Conservation (phyloP, 2,888 invertebrate genomes). For the Ischnura elegans region DNA sequence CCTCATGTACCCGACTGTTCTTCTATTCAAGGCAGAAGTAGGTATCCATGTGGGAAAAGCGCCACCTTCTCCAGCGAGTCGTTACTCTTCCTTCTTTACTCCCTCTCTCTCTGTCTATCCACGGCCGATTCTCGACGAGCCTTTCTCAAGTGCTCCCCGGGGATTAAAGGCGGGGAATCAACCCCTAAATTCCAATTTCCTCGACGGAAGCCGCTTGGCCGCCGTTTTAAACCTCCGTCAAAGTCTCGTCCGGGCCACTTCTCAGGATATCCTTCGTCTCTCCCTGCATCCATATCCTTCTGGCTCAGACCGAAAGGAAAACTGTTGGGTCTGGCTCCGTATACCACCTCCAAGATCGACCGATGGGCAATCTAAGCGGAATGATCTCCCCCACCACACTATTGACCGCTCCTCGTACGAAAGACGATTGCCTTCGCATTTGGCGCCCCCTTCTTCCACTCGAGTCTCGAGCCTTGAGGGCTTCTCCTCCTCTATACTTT, state of each 20-base stretch:
- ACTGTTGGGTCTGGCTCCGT: background rate
- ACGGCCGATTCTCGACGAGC: background rate
- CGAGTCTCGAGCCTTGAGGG: background rate
- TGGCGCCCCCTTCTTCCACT: background rate
- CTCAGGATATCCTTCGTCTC: background rate
- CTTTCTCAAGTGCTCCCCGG: background rate
- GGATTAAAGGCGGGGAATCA: slow-evolving; percentile 31
- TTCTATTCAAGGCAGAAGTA: background rate
- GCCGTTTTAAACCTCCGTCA: slow-evolving; percentile 2
- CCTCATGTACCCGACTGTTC: background rate
- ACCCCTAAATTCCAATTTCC: slow-evolving; percentile 30
- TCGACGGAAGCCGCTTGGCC: background rate
- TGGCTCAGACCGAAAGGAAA: background rate
- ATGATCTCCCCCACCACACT: background rate
- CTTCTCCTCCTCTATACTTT: too few species aligned
- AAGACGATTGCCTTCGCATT: background rate
- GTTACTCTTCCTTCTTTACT: background rate
- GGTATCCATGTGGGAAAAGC: background rate
- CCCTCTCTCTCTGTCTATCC: background rate
- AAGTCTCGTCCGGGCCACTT: slow-evolving; percentile 21
- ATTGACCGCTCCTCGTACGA: background rate
- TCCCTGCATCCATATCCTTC: background rate
- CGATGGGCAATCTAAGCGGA: background rate
- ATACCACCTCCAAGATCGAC: background rate
- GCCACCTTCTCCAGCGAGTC: background rate